These are phyloP conservation scores for Naja naja DNA, from an alignment of 2,113 vertebrate species.

Conservation along the genomic window DNA sequence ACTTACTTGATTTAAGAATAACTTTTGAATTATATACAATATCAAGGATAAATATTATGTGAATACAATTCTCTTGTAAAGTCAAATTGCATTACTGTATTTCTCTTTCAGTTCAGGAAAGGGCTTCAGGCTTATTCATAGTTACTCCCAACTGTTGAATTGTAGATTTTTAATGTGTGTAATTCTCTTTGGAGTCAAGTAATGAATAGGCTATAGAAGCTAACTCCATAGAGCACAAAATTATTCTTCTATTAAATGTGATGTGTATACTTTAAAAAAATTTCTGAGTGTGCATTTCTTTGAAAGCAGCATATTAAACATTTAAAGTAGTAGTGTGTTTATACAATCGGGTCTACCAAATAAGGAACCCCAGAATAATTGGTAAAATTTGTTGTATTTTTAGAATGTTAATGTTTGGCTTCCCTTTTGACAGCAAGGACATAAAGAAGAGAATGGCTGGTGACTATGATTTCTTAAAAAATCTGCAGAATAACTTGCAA, in stretches of 20 bases:
- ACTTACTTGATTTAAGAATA: background rate
- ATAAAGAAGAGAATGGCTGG: conserved; percentile 20
- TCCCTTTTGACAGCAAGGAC: conserved; percentile 5
- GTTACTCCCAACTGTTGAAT: background rate
- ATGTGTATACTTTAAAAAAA: background rate
- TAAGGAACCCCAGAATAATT: background rate
- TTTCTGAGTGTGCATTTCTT: background rate
- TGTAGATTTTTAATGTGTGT: background rate
- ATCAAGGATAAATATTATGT: background rate
- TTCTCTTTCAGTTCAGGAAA: background rate
- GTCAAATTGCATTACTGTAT: background rate
- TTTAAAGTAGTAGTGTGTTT: background rate
- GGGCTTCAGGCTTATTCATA: background rate
- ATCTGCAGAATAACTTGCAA: conserved; percentile 15
- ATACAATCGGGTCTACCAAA: background rate
- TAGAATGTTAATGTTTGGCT: background rate
- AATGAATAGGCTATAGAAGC: background rate
- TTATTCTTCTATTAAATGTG: background rate
- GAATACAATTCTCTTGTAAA: background rate
- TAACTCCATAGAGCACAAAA: background rate
- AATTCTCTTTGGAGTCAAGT: background rate
- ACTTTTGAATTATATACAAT: background rate
- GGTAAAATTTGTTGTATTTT: background rate
- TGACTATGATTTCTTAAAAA: conserved; percentile 14
- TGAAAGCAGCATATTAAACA: background rate